Conservation (phyloP, 2,797 vertebrate species). For the Perdix hodgsoniae region DNA sequence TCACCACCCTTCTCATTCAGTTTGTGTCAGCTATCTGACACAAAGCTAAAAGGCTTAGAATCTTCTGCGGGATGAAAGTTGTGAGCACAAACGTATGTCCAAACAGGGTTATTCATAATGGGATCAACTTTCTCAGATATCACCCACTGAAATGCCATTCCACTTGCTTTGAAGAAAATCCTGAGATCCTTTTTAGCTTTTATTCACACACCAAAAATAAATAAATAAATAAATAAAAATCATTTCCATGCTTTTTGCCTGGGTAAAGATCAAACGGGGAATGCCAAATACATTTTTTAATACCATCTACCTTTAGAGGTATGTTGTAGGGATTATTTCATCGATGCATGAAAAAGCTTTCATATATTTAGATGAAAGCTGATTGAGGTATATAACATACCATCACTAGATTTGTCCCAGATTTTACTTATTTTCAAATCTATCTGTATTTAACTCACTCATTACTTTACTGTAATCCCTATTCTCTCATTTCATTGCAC, state of each 20-base stretch:
- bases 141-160: constrained; percentile 2
- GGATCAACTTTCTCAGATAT: neutral
- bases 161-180: constrained; percentile 10
- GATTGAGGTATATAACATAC: constrained; percentile 1
- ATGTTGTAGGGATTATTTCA: neutral
- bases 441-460: constrained; percentile 7
- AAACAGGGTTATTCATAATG: neutral
- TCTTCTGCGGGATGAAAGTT: neutral
- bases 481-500: constrained; percentile 33
- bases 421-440: constrained; percentile 32
- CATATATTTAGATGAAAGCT: constrained; percentile 17
- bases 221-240: neutral
- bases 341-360: neutral
- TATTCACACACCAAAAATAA: neutral
- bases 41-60: neutral
- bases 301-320: neutral
- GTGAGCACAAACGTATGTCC: neutral
- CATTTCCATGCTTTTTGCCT: neutral
- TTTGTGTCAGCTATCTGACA: neutral
- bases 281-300: neutral
- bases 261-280: neutral
- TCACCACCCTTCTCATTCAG: neutral
- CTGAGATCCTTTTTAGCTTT: neutral
- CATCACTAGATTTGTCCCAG: neutral
- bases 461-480: constrained; percentile 8